phyloP scores from a whole-genome alignment of 2,797 vertebrate species.

The Gephyroberyx darwinii region DNA sequence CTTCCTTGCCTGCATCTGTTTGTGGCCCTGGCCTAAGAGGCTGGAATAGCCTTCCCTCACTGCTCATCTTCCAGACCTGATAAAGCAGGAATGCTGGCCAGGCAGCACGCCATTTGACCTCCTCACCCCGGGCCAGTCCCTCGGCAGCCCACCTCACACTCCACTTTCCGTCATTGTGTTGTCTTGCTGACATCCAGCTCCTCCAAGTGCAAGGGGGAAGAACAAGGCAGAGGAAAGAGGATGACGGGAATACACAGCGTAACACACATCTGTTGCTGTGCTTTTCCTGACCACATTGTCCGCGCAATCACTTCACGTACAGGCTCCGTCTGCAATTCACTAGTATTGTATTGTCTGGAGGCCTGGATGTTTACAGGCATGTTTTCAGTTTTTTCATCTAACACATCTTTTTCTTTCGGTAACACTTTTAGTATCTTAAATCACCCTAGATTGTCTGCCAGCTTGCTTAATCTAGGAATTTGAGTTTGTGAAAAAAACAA shows the following conservation, averaged over 20 bases:
- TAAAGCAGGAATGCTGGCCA: conserved; percentile 51
- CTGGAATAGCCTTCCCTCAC: conserved; percentile 44
- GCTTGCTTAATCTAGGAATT: not conserved
- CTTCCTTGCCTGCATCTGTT: no score
- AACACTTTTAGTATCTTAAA: conserved; percentile 13
- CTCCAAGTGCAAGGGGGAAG: conserved; percentile 71
- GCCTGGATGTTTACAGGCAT: conserved; percentile 1
- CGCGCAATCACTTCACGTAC: conserved; percentile 62
- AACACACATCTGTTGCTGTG: conserved; percentile 81
- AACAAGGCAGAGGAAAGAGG: conserved; percentile 39
- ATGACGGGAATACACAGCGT: conserved; percentile 32
- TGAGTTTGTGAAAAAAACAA: not conserved
- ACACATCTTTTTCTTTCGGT: conserved; percentile 2
- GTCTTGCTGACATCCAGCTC: conserved; percentile 79
- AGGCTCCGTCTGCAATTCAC: conserved; percentile 3
- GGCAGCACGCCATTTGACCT: conserved; percentile 61
- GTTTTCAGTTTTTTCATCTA: not conserved
- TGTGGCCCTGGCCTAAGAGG: not conserved
- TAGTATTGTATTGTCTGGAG: not conserved
- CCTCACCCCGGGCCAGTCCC: conserved; percentile 38
- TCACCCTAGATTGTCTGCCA: not conserved
- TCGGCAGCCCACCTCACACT: conserved; percentile 51
- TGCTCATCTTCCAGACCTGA: conserved; percentile 65
- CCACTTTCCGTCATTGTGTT: conserved; percentile 78
- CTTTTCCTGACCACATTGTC: conserved; percentile 79